Evolutionary conservation across 2,797 vertebrate species (phyloP).

Genomic region (Caiman crocodilus): DNA sequence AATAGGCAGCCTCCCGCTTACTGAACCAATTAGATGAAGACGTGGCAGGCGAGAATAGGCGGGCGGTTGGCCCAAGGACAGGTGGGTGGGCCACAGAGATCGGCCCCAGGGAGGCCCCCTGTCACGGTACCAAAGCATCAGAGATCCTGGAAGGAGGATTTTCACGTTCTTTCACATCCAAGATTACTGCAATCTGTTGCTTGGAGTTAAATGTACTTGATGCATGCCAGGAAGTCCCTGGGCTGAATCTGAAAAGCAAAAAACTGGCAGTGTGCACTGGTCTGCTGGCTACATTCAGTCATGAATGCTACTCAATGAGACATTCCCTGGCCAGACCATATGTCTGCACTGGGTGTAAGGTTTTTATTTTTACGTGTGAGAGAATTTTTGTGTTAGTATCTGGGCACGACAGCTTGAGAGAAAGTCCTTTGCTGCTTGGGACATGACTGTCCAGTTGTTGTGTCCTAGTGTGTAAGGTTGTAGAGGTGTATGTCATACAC

Average conservation of each 20-base stretch:
- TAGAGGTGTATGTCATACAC: background rate
- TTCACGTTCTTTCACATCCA: background rate
- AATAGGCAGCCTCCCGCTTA: too few species aligned
- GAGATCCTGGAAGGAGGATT: background rate
- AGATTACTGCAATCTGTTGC: background rate
- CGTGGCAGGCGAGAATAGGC: too few species aligned
- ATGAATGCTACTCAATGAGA: background rate
- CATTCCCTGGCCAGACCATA: background rate
- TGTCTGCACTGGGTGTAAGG: background rate
- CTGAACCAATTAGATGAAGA: too few species aligned
- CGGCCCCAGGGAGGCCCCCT: too few species aligned
- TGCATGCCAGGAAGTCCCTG: background rate
- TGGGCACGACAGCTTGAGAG: rapidly evolving
- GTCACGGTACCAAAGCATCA: background rate
- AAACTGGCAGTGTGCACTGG: background rate
- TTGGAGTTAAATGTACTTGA: background rate
- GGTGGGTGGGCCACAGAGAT: too few species aligned
- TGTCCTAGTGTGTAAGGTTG: background rate
- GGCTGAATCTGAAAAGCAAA: background rate
- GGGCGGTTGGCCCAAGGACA: too few species aligned
- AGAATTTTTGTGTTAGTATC: background rate
- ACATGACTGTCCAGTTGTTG: background rate
- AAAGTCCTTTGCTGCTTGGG: background rate
- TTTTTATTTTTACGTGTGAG: background rate
- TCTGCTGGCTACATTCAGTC: background rate